phyloP scores from a whole-genome alignment of 2,888 invertebrate species.

The Chymomyza procnemis region DNA sequence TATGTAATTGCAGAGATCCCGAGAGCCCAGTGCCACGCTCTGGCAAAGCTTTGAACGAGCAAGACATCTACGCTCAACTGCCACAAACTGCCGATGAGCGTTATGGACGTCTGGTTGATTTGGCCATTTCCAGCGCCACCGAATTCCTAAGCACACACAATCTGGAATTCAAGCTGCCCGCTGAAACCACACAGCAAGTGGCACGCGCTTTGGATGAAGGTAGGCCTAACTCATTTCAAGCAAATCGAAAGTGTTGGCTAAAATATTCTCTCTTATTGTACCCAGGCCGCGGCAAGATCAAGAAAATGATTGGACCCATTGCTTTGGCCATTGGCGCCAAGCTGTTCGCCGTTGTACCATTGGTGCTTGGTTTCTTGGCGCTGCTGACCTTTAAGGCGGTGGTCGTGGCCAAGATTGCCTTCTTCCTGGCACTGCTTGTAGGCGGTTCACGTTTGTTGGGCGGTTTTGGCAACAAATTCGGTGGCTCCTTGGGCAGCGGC shows the following conservation, averaged over 20 bases:
- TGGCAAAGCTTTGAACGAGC: constrained; percentile 78
- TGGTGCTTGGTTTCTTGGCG: constrained; percentile 85
- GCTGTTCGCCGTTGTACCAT: constrained; percentile 84
- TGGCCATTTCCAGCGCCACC: constrained; percentile 81
- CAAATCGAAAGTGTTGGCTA: neutral
- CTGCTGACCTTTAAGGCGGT: constrained; percentile 88
- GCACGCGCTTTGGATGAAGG: constrained; percentile 89
- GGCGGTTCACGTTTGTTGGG: constrained; percentile 85
- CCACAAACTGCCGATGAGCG: constrained; percentile 80
- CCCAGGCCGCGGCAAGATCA: constrained; percentile 87
- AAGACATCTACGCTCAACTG: constrained; percentile 80
- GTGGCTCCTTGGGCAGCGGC: constrained; percentile 65
- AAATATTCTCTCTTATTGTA: neutral
- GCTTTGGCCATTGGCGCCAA: constrained; percentile 86
- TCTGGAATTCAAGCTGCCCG: constrained; percentile 85
- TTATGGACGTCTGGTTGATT: constrained; percentile 80
- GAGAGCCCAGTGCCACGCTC: constrained; percentile 71
- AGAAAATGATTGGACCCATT: constrained; percentile 85
- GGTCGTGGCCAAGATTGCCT: constrained; percentile 87
- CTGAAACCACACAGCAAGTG: constrained; percentile 82
- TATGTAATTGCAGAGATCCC: constrained; percentile 73
- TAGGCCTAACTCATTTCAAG: constrained; percentile 68
- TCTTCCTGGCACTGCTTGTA: constrained; percentile 85
- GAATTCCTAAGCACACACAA: constrained; percentile 82
- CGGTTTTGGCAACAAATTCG: constrained; percentile 79